A percentile compares a stretch with the other conserved stretches of the same genome.
phyloP scores from a whole-genome alignment of 2,113 vertebrate genomes.

The Mormyrus iriodes region DNA sequence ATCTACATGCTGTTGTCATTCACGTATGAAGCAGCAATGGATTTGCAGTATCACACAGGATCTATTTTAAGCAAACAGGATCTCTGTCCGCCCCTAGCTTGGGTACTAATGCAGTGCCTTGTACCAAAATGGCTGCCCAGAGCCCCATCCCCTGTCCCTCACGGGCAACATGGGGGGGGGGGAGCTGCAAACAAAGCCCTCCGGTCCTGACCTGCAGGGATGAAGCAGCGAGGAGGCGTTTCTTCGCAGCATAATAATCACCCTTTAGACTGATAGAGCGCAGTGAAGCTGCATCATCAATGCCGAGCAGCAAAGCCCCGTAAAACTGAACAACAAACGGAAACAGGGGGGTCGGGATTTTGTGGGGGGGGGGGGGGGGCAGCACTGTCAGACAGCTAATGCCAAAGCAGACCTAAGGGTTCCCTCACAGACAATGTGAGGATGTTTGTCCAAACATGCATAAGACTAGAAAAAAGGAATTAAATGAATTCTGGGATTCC shows the following conservation, averaged over 20 bases:
- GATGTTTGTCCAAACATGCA: conserved; percentile 34
- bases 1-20: not conserved
- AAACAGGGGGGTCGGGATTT: not conserved
- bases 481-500: conserved; percentile 80
- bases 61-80: not conserved
- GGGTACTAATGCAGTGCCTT: not conserved
- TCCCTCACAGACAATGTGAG: conserved; percentile 20
- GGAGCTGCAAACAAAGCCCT: not conserved
- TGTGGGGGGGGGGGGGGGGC: not conserved
- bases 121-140: not conserved
- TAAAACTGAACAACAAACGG: conserved; percentile 17
- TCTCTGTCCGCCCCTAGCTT: not conserved
- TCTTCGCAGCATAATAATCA: not conserved
- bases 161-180: not conserved
- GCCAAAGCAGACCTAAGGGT: conserved; percentile 15
- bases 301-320: not conserved
- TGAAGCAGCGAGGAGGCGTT: not conserved
- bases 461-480: conserved; percentile 55
- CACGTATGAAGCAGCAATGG: not conserved
- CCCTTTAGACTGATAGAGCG: conserved; percentile 4
- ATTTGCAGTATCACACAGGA: not conserved
- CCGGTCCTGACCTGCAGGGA: not conserved
- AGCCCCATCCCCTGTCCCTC: not conserved
- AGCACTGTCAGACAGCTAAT: conserved; percentile 16
- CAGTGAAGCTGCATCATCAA: conserved; percentile 3